A percentile compares a stretch with the other conserved stretches of the same genome.
Conservation (phyloP, 1,140 invertebrate species). For the Coenobita brevimanus region DNA sequence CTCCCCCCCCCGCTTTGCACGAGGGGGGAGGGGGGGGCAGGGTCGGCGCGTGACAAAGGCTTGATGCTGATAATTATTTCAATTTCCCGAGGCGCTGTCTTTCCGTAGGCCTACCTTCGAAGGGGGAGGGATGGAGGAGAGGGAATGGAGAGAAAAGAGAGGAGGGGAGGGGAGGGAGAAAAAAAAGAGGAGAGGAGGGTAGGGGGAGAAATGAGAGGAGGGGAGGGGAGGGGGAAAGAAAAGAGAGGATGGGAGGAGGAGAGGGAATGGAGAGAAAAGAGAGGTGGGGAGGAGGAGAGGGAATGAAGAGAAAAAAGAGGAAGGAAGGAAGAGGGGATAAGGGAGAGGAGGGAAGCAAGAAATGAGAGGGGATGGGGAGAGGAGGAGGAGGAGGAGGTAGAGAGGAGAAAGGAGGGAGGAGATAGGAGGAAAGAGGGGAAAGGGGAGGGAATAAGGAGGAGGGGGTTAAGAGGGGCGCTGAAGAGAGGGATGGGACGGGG, state of each 20-base stretch:
- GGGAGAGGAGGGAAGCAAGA: not conserved
- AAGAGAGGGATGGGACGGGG: too few species aligned
- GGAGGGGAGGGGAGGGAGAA: constrained; percentile 11
- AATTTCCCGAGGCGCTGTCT: constrained; percentile 64
- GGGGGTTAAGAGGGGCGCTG: constrained; percentile 7
- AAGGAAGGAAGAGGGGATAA: not conserved
- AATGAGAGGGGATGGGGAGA: not conserved
- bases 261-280: not conserved
- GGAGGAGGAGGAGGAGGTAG: not conserved
- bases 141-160: not conserved
- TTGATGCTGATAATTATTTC: constrained; percentile 66
- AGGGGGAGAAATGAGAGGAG: not conserved
- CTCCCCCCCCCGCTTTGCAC: constrained; percentile 41
- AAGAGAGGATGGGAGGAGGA: not conserved
- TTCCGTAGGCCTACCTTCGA: constrained; percentile 56
- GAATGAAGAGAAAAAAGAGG: not conserved
- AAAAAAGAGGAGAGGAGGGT: constrained; percentile 11
- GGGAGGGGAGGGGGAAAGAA: not conserved
- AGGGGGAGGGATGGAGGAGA: not conserved
- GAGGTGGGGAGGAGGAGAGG: not conserved
- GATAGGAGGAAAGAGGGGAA: not conserved
- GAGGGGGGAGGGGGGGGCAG: too few species aligned
- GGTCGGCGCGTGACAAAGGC: constrained; percentile 65
- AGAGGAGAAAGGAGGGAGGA: not conserved
- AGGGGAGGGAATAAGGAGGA: constrained; percentile 7